Base-by-base conservation (phyloP, 2,888 invertebrate genomes). In the Acleris sparsana region DNA sequence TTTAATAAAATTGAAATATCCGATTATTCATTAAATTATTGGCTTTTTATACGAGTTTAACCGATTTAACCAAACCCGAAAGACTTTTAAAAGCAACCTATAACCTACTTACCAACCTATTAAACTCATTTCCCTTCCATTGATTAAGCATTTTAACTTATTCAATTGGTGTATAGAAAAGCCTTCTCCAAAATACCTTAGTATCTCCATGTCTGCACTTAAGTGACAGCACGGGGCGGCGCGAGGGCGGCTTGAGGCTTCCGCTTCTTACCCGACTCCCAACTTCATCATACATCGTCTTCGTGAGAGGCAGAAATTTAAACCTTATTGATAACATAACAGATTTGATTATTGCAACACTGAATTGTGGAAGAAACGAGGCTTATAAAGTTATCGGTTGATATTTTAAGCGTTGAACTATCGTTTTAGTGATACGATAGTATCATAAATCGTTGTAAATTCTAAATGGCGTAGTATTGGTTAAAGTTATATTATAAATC, bases 171-270 rank as follows among this genome's bases (percentile, higher is more conserved):
- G 33, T 33, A 2, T 29, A 2, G 3, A 33, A 33, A 33, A 33
- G 33, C 33, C 33, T 33, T 3, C 9, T 33, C 9, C 33, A 39
- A 13, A 13, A 39, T 39, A 7, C 1, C 43, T 20, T 44, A 49
- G 25, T 56, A 44, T 43, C 22, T 56, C 7, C 56, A 9, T 17
- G 53, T 13, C 39, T 5, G 53, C 59, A 53, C 59, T 64, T 64
- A 64, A 59, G 64, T 64, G 59, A 59, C 39, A 64, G 64, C 18
- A 48, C 49, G 49, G 20, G 20, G 59, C 53, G 55, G 25, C 53
- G 59, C 46, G 29, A 48, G 53, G 39, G 39, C 39, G 57, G 63
- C 52, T 52, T 33, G 20, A 44, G 57, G 64, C 48, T 52, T 46
- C 58, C 48, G 58, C 18, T 22, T n/a, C 18, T 18, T 56, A 43